A percentile compares a stretch with the other conserved stretches of the same genome.
These are phyloP conservation scores for Macquaria australasica DNA, from an alignment of 2,113 vertebrate species.

Conservation along the genomic window DNA sequence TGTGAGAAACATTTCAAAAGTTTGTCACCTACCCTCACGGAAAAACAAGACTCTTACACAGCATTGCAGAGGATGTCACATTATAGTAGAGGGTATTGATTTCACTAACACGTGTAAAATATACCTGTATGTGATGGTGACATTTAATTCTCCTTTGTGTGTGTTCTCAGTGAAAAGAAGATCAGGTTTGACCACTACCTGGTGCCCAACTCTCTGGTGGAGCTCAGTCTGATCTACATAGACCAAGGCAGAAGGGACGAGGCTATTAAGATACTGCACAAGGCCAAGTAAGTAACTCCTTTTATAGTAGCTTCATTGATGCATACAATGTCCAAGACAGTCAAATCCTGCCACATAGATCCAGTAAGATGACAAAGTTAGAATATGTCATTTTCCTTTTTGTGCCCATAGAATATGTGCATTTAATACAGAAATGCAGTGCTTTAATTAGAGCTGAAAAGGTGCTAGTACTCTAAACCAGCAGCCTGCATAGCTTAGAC, in stretches of 20 bases:
- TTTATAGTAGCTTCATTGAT: not conserved
- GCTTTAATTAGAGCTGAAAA: not conserved
- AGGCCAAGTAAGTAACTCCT: slow-evolving; percentile 84
- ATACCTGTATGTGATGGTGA: not conserved
- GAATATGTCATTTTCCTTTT: not conserved
- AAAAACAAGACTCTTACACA: not conserved
- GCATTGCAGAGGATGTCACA: not conserved
- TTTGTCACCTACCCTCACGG: not conserved
- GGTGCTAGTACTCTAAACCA: not conserved
- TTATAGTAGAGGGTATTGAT: not conserved
- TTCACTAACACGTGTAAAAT: not conserved
- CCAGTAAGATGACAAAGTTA: too few species aligned
- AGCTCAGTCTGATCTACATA: slow-evolving; percentile 84
- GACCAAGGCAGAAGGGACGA: slow-evolving; percentile 82
- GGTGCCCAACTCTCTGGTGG: slow-evolving; percentile 86
- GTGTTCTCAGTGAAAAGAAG: slow-evolving; percentile 83
- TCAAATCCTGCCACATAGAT: not conserved
- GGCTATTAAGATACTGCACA: slow-evolving; percentile 84
- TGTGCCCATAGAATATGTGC: not conserved
- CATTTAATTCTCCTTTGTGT: not conserved
- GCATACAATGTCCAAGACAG: not conserved
- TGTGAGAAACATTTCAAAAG: not conserved
- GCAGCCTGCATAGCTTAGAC: not conserved
- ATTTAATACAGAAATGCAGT: not conserved
- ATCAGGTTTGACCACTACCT: slow-evolving; percentile 86